Percentiles rank a stretch among this genome's conserved stretches.
phyloP scores from a whole-genome alignment of 2,888 invertebrate species.

The Pecten maximus region DNA sequence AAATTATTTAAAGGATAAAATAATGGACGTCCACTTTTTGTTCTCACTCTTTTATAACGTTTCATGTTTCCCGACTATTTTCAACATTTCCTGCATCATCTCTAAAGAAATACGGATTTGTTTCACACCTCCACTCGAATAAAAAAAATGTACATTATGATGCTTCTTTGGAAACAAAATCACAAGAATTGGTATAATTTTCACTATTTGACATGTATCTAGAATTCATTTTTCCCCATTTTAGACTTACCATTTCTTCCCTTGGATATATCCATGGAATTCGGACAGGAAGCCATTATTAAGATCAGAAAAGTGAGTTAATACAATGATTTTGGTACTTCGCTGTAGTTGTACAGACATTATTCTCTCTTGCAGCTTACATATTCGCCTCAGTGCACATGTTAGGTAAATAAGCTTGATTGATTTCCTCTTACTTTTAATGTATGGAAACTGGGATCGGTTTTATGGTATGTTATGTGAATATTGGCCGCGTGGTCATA shows the following conservation, averaged over 20 bases:
- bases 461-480: constrained; percentile 10
- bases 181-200: no score
- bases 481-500: not conserved
- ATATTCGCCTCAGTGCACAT: not conserved
- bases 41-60: no score
- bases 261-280: not conserved
- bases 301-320: not conserved
- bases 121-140: no score
- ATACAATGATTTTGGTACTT: not conserved
- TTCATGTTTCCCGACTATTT: no score
- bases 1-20: no score
- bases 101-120: no score
- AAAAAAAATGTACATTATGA: no score
- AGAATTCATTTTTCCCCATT: no score
- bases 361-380: not conserved
- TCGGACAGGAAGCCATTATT: not conserved
- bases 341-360: not conserved
- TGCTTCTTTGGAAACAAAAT: no score
- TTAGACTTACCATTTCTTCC: not conserved
- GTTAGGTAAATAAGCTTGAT: not conserved
- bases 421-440: constrained; percentile 8
- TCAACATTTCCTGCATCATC: no score
- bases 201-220: no score
- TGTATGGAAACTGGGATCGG: constrained; percentile 4
- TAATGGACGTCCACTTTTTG: no score